Conservation (phyloP, 2,113 vertebrate species). For the Thymallus thymallus region DNA sequence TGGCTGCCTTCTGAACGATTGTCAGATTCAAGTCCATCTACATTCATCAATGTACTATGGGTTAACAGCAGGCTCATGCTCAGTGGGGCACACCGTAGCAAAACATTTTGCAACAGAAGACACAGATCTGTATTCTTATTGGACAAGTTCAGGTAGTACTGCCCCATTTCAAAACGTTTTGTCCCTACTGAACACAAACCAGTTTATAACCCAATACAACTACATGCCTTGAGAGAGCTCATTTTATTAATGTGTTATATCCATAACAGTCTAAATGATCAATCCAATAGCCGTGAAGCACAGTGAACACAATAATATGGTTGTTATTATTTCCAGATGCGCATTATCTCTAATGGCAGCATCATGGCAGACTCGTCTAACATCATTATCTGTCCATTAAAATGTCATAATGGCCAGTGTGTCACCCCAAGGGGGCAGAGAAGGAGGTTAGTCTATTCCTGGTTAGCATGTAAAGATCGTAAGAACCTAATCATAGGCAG, state of each 20-base stretch:
- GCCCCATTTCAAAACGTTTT: too few relatives aligned
- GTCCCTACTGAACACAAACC: too few relatives aligned
- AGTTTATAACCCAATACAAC: neutral
- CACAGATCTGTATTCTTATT: too few relatives aligned
- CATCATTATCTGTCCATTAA: constrained; percentile 1
- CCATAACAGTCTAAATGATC: neutral
- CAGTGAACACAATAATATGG: neutral
- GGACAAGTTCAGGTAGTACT: too few relatives aligned
- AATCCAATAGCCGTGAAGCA: neutral
- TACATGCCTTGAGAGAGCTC: neutral
- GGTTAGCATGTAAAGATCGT: neutral
- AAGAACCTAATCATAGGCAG: neutral
- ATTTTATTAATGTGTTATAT: neutral
- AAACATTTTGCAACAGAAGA: too few relatives aligned
- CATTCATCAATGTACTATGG: neutral
- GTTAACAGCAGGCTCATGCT: neutral
- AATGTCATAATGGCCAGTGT: neutral
- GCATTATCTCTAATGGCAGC: neutral
- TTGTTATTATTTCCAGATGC: neutral
- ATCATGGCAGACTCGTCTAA: constrained; percentile 3
- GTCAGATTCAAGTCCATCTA: neutral
- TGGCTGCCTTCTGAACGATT: constrained; percentile 11
- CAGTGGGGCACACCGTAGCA: neutral
- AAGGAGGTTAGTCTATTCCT: neutral
- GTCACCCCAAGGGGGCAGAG: neutral